These are phyloP conservation scores for Takifugu flavidus DNA, from an alignment of 2,113 vertebrate species.

Conservation along the genomic window DNA sequence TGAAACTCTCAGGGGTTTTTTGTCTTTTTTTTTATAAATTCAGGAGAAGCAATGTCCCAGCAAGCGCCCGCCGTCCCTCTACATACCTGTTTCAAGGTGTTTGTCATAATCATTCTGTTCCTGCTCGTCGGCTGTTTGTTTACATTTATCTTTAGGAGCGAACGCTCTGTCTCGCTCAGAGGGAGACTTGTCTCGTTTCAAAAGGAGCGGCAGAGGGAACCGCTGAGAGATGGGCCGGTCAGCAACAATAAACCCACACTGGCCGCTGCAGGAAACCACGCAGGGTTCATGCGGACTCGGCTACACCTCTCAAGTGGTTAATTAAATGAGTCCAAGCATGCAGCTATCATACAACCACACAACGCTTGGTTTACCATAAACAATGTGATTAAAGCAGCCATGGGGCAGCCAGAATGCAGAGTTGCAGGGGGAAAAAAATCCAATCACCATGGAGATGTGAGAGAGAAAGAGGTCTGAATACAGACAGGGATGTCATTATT, in stretches of 20 bases:
- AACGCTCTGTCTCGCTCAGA: constrained; percentile 4
- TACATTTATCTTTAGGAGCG: constrained; percentile 26
- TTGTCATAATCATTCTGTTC: constrained; percentile 42
- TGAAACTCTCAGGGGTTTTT: neutral
- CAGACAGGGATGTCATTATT: constrained; percentile 91
- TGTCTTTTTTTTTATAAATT: neutral
- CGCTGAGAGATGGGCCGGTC: constrained; percentile 46
- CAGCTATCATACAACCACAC: constrained; percentile 85
- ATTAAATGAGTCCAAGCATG: constrained; percentile 91
- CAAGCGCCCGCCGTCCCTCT: constrained; percentile 32
- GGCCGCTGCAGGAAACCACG: constrained; percentile 46
- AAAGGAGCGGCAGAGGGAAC: constrained; percentile 28
- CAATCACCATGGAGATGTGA: constrained; percentile 72
- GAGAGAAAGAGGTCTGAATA: constrained; percentile 84
- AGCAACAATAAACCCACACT: constrained; percentile 52
- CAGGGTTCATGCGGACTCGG: constrained; percentile 37
- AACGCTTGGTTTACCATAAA: constrained; percentile 79
- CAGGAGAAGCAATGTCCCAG: constrained; percentile 19
- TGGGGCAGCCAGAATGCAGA: constrained; percentile 45
- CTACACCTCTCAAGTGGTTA: constrained; percentile 92
- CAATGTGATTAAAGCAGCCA: constrained; percentile 63
- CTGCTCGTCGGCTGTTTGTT: constrained; percentile 30
- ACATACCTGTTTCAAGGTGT: constrained; percentile 32
- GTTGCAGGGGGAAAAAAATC: constrained; percentile 18
- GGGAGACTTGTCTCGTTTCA: constrained; percentile 37